Evolutionary conservation across 2,797 vertebrate genomes (phyloP).

Genomic region (Myotis vivesi): DNA sequence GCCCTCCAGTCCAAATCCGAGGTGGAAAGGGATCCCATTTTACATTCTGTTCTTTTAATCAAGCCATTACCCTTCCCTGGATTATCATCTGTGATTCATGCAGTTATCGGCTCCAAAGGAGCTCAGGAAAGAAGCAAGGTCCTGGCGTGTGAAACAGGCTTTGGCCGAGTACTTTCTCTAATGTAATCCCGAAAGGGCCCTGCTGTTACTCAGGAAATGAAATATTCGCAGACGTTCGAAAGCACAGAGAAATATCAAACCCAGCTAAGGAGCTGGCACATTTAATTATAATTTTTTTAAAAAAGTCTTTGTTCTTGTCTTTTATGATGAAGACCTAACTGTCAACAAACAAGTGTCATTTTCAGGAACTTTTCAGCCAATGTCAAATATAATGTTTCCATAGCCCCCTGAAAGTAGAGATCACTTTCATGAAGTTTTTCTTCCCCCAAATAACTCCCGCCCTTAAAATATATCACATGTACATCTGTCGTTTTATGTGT

Average conservation of each 20-base stretch:
- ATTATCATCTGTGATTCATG: neutral
- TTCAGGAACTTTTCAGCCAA: neutral
- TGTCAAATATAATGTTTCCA: neutral
- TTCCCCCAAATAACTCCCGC: neutral
- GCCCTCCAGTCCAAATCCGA: neutral
- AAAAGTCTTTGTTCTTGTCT: neutral
- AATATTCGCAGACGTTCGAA: neutral
- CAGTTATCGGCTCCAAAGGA: neutral
- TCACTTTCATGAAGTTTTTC: neutral
- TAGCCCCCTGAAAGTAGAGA: neutral
- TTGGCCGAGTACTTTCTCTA: constrained; percentile 6
- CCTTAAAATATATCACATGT: neutral
- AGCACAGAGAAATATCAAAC: constrained; percentile 16
- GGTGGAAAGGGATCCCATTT: neutral
- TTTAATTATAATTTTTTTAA: neutral
- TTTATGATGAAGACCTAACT: neutral
- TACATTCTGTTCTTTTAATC: constrained; percentile 1
- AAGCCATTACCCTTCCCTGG: neutral
- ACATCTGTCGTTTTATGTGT: neutral
- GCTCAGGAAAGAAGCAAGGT: neutral
- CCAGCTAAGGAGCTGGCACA: neutral
- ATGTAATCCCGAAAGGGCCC: neutral
- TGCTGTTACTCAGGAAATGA: constrained; percentile 9
- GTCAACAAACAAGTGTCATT: constrained; percentile 5
- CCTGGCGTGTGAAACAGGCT: neutral